phyloP scores from a whole-genome alignment of 30 jellyfish, hydroid and myxozoan genomes.

The Aurelia aurita region DNA sequence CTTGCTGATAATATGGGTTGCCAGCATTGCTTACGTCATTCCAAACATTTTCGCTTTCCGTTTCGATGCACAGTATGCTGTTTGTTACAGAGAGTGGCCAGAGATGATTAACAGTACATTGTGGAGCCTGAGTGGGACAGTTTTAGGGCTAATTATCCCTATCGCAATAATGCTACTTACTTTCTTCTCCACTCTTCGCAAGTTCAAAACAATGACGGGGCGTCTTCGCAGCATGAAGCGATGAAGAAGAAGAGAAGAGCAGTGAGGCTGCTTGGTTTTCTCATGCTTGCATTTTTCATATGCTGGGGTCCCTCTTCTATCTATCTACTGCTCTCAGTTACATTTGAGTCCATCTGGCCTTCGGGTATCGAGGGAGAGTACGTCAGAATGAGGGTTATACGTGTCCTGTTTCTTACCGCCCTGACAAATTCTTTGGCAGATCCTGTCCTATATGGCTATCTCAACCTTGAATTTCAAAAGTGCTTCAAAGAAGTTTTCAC shows the following conservation, averaged over 20 bases:
- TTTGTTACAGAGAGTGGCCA: conserved; percentile 71
- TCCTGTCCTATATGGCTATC: conserved; percentile 53
- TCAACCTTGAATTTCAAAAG: conserved; percentile 45
- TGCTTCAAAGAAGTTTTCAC: conserved; percentile 35
- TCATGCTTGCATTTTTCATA: conserved; percentile 41
- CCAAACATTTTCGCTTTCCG: conserved; percentile 42
- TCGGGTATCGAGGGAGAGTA: conserved; percentile 51
- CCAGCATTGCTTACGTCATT: conserved; percentile 8
- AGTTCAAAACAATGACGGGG: conserved; percentile 18
- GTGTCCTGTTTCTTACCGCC: conserved; percentile 50
- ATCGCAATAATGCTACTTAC: conserved; percentile 36
- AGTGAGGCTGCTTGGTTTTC: conserved; percentile 33
- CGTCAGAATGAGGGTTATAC: conserved; percentile 43
- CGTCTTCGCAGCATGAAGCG: conserved; percentile 1
- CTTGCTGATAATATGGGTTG: conserved; percentile 23
- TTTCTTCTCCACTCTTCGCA: conserved; percentile 37
- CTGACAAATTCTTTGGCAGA: conserved; percentile 57
- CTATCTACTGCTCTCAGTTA: conserved; percentile 35
- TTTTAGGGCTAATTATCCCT: conserved; percentile 27
- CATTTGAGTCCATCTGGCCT: conserved; percentile 43
- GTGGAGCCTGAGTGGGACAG: conserved; percentile 16
- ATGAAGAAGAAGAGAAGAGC: conserved; percentile 27
- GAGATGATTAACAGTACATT: conserved; percentile 8
- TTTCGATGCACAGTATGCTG: conserved; percentile 29
- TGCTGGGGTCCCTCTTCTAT: conserved; percentile 54